Conservation (phyloP, 1,140 invertebrate genomes). For the Megathymus violae region DNA sequence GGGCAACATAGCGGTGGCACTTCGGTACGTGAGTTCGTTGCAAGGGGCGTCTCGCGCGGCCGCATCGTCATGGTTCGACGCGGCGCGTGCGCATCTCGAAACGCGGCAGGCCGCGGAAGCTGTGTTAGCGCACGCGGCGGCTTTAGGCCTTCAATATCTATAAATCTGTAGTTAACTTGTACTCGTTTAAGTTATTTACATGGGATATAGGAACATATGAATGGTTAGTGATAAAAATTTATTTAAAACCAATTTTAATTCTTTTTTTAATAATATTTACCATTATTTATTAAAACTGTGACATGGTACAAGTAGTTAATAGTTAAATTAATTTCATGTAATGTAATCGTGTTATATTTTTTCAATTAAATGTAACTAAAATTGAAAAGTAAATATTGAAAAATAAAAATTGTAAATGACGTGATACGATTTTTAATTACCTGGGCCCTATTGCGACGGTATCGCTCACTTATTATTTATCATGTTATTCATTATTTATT, state of each 20-base stretch:
- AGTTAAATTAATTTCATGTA: too few species aligned
- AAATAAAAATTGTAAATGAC: slow-evolving; percentile 9
- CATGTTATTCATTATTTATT: too few species aligned
- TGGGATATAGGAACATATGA: too few species aligned
- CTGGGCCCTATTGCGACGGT: background rate
- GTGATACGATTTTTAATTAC: background rate
- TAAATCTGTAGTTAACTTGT: too few species aligned
- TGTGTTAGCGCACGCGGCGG: slow-evolving; percentile 92
- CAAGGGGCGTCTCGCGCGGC: slow-evolving; percentile 92
- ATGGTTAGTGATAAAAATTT: too few species aligned
- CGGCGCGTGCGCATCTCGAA: slow-evolving; percentile 93
- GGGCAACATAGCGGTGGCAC: slow-evolving; percentile 92
- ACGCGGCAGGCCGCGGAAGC: slow-evolving; percentile 94
- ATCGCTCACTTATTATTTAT: too few species aligned
- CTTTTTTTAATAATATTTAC: too few species aligned
- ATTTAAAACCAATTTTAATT: too few species aligned
- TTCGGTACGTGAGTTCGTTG: slow-evolving; percentile 95
- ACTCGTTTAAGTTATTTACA: too few species aligned
- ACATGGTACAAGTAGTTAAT: too few species aligned
- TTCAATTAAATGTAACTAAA: background rate
- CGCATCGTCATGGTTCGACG: slow-evolving; percentile 94
- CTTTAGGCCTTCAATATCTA: slow-evolving; percentile 83
- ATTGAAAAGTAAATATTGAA: background rate
- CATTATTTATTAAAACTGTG: too few species aligned
- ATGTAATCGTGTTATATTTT: background rate